A percentile compares a stretch with the other conserved stretches of the same genome.
phyloP scores from a whole-genome alignment of 1,140 invertebrate genomes.

The Agrypnia vestita region DNA sequence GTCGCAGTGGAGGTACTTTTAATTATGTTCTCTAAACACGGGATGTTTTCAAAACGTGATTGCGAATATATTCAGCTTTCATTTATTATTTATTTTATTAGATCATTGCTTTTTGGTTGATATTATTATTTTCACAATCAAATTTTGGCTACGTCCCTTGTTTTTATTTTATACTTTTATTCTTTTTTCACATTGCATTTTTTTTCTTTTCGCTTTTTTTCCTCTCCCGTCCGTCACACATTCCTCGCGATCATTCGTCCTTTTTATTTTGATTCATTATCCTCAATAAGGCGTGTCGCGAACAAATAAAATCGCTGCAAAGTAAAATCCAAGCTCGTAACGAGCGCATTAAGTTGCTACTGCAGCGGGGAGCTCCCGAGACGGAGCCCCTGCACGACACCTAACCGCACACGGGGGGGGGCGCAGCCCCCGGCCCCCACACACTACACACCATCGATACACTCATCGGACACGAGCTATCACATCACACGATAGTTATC shows the following conservation, averaged over 20 bases:
- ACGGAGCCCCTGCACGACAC: slow-evolving; percentile 78
- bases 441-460: slow-evolving; percentile 7
- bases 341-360: slow-evolving; percentile 89
- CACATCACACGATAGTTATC: slow-evolving; percentile 37
- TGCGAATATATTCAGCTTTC: slow-evolving; percentile 25
- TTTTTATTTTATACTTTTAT: slow-evolving; percentile 61
- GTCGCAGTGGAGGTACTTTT: slow-evolving; percentile 58
- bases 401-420: slow-evolving; percentile 64
- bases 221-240: slow-evolving; percentile 60
- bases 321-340: slow-evolving; percentile 90
- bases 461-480: slow-evolving; percentile 22
- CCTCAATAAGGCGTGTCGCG: slow-evolving; percentile 83
- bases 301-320: slow-evolving; percentile 88
- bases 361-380: slow-evolving; percentile 88
- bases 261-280: slow-evolving; percentile 68
- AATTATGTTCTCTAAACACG: slow-evolving; percentile 54
- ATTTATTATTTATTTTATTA: slow-evolving; percentile 35
- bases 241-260: slow-evolving; percentile 63
- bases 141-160: slow-evolving; percentile 58
- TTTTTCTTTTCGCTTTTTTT: slow-evolving; percentile 77
- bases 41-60: slow-evolving; percentile 57
- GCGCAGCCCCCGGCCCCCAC: slow-evolving; percentile 16
- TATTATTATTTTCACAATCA: slow-evolving; percentile 49
- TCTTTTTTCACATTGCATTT: slow-evolving; percentile 72
- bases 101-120: slow-evolving; percentile 29